A percentile compares a stretch with the other conserved stretches of the same genome.
Conservation (phyloP, 2,113 vertebrate genomes). For the Isichthys henryi region DNA sequence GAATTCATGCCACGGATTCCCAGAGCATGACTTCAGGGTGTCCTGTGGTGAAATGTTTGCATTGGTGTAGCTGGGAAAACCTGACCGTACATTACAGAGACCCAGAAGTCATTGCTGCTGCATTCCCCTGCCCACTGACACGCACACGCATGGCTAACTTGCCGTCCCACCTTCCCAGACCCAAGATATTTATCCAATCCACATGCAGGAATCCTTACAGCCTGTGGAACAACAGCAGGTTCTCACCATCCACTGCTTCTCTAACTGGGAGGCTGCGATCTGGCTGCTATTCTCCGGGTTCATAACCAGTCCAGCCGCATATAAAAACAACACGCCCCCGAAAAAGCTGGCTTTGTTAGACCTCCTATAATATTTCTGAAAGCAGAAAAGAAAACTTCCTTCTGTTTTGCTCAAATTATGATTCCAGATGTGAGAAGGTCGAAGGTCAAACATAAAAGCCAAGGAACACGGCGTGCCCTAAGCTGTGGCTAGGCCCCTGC, state of each 20-base stretch:
- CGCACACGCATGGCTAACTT: neutral
- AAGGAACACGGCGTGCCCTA: constrained; percentile 74
- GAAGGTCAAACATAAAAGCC: constrained; percentile 93
- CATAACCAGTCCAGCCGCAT: constrained; percentile 59
- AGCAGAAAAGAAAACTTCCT: constrained; percentile 82
- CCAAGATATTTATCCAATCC: constrained; percentile 64
- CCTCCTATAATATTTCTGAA: constrained; percentile 59
- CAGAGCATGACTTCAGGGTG: constrained; percentile 46
- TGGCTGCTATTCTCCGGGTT: constrained; percentile 57
- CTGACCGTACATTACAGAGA: constrained; percentile 67
- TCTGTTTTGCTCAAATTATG: constrained; percentile 72
- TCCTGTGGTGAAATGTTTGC: constrained; percentile 64
- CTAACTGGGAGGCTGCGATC: neutral
- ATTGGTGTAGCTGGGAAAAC: constrained; percentile 64
- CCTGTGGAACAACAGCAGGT: constrained; percentile 55
- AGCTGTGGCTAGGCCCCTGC: constrained; percentile 62
- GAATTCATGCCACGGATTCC: constrained; percentile 31
- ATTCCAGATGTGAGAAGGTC: constrained; percentile 94
- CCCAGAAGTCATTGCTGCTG: constrained; percentile 42
- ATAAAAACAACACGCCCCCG: constrained; percentile 34
- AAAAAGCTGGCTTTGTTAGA: constrained; percentile 48
- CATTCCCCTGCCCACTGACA: neutral
- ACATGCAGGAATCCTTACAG: constrained; percentile 63
- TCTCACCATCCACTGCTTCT: neutral
- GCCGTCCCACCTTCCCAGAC: constrained; percentile 43